phyloP scores from a whole-genome alignment of 2,797 vertebrate genomes.

The Eospalax fontanierii region DNA sequence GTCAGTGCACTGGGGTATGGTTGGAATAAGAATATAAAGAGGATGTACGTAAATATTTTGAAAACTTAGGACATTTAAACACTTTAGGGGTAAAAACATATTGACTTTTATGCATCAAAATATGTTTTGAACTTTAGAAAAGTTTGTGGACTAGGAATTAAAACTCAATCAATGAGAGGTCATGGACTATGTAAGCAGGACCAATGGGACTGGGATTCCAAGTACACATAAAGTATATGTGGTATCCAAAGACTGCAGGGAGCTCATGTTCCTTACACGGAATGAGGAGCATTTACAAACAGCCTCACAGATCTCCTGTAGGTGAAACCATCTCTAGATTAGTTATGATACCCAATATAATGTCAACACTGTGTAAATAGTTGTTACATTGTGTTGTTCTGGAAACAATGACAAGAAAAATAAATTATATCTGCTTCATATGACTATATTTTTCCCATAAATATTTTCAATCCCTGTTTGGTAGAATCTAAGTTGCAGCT shows the following conservation, averaged over 20 bases:
- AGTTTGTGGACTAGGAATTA: neutral
- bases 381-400: neutral
- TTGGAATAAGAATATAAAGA: neutral
- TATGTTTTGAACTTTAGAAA: slow-evolving; percentile 8
- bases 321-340: neutral
- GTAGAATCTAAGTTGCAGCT: neutral
- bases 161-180: neutral
- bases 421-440: neutral
- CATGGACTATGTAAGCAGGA: neutral
- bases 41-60: neutral
- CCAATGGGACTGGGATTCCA: neutral
- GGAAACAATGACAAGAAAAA: neutral
- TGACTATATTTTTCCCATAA: neutral
- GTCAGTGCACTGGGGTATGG: too few relatives aligned
- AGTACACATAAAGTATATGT: rapidly evolving
- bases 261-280: neutral
- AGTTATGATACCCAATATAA: neutral
- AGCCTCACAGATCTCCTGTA: neutral
- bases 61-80: neutral
- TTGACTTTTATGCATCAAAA: slow-evolving; percentile 10
- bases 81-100: neutral
- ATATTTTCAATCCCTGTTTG: neutral
- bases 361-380: too few relatives aligned
- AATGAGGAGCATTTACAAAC: neutral
- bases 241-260: neutral